Conservation (phyloP, 2,888 invertebrate species). For the Amblyteles armatorius region DNA sequence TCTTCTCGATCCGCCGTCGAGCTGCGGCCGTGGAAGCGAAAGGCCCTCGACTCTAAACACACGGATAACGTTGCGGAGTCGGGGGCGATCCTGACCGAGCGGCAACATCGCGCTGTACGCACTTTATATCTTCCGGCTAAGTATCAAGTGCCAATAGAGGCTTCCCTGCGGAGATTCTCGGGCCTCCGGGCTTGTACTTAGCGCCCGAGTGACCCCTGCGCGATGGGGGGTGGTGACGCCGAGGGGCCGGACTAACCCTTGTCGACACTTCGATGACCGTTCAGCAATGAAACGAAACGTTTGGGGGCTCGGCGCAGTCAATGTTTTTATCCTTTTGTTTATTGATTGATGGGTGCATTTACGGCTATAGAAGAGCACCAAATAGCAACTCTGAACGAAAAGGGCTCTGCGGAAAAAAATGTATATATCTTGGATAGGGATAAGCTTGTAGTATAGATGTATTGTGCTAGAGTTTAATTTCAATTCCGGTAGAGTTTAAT, state of each 20-base stretch:
- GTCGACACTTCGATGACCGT: slow-evolving; percentile 56
- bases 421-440: no score
- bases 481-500: no score
- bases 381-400: no score
- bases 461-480: no score
- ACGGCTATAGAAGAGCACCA: no score
- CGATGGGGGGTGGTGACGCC: neutral
- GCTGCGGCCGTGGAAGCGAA: neutral
- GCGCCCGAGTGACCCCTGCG: slow-evolving; percentile 26
- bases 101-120: slow-evolving; percentile 35
- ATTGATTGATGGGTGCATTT: slow-evolving; percentile 23
- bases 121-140: slow-evolving; percentile 54
- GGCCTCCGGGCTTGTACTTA: slow-evolving; percentile 16
- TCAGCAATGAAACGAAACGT: slow-evolving; percentile 47
- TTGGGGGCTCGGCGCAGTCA: neutral
- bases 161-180: slow-evolving; percentile 31
- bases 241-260: slow-evolving; percentile 34
- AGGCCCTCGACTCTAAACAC: neutral
- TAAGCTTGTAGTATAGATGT: no score
- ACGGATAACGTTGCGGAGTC: neutral
- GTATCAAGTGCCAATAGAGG: slow-evolving; percentile 51
- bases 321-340: slow-evolving; percentile 13
- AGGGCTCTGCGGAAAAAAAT: no score
- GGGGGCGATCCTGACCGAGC: neutral
- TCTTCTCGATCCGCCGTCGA: slow-evolving; percentile 33